These are phyloP conservation scores for Tribolium madens DNA, from an alignment of 1,140 invertebrate genomes.

Conservation along the genomic window DNA sequence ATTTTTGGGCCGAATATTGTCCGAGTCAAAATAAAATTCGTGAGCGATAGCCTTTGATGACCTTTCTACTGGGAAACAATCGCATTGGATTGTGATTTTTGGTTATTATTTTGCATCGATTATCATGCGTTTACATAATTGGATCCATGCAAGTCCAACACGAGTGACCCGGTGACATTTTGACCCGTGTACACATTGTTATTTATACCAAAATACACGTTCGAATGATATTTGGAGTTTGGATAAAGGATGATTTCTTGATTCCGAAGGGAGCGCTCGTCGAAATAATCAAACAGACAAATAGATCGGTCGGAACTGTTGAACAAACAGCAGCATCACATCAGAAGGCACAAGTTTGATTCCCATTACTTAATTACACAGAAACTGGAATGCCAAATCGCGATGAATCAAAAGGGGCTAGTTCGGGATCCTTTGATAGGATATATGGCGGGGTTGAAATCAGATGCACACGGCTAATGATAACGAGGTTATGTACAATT, in stretches of 20 bases:
- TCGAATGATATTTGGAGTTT: background rate
- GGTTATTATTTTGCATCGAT: background rate
- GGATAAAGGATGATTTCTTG: slow-evolving; percentile 11
- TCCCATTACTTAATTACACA: slow-evolving; percentile 64
- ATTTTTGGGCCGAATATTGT: background rate
- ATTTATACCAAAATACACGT: slow-evolving; percentile 4
- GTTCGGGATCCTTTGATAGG: slow-evolving; percentile 57
- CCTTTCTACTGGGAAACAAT: background rate
- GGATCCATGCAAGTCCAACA: slow-evolving; percentile 24
- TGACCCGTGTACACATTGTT: slow-evolving; percentile 25
- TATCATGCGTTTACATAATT: slow-evolving; percentile 36
- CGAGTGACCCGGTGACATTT: slow-evolving; percentile 34
- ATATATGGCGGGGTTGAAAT: slow-evolving; percentile 51
- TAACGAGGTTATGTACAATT: slow-evolving; percentile 64
- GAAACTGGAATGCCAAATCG: slow-evolving; percentile 57
- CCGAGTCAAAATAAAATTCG: background rate
- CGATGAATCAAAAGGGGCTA: slow-evolving; percentile 48
- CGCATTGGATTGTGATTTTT: background rate
- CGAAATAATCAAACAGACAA: slow-evolving; percentile 48
- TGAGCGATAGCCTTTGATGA: background rate
- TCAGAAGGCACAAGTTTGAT: slow-evolving; percentile 64
- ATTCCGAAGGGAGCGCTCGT: slow-evolving; percentile 9
- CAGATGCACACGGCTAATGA: slow-evolving; percentile 60
- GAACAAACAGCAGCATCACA: slow-evolving; percentile 60
- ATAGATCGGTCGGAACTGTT: slow-evolving; percentile 58